Conservation (phyloP, 2,113 vertebrate genomes). For the Coracopsis vasa region DNA sequence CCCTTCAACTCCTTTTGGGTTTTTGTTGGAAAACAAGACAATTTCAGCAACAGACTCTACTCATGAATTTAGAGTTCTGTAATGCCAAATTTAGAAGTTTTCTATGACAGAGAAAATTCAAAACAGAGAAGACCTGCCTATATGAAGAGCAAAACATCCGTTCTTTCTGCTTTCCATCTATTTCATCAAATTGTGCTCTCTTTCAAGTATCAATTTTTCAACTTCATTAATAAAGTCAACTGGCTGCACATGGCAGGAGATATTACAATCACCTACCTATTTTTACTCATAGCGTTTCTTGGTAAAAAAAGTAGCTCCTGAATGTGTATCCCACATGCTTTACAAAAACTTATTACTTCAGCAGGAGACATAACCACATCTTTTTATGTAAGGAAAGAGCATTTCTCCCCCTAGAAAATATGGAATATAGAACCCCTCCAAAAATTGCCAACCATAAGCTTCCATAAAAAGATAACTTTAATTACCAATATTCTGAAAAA, state of each 20-base stretch:
- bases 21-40: background rate
- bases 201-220: background rate
- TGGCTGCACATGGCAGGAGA: background rate
- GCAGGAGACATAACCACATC: background rate
- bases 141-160: background rate
- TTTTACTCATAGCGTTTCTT: background rate
- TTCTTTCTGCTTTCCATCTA: background rate
- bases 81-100: background rate
- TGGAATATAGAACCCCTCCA: background rate
- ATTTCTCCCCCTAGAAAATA: background rate
- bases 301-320: background rate
- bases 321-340: background rate
- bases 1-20: fast-evolving
- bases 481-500: background rate
- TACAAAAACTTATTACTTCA: background rate
- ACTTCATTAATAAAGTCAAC: background rate
- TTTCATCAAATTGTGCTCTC: background rate
- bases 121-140: background rate
- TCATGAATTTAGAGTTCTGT: background rate
- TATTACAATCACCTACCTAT: background rate
- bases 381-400: background rate
- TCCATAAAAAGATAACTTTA: background rate
- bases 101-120: background rate
- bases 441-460: background rate
- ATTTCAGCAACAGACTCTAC: background rate